Conservation (phyloP, 2,797 vertebrate genomes). For the Paratrypauchen microcephalus region DNA sequence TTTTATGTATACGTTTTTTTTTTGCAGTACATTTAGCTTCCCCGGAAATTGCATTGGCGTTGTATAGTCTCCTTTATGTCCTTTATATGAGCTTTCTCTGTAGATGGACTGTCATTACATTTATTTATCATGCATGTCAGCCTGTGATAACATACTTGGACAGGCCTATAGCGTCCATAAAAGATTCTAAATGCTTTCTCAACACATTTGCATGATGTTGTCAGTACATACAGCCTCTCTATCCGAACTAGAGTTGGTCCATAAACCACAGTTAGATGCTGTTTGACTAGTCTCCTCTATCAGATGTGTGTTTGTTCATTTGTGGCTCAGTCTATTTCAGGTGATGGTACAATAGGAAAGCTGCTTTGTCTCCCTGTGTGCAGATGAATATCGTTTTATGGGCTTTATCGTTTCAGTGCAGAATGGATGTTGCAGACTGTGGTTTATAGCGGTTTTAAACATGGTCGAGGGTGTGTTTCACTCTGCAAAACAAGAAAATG, state of each 20-base stretch:
- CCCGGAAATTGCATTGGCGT: constrained; percentile 35
- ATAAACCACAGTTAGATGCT: constrained; percentile 21
- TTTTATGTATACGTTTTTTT: constrained; percentile 39
- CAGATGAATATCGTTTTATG: constrained; percentile 45
- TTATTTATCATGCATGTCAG: constrained; percentile 7
- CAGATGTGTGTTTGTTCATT: constrained; percentile 54
- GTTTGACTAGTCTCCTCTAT: constrained; percentile 37
- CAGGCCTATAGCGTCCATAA: constrained; percentile 23
- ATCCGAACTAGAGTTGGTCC: constrained; percentile 20
- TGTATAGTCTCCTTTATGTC: constrained; percentile 31
- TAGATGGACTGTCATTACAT: constrained; percentile 13
- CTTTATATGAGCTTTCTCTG: constrained; percentile 9
- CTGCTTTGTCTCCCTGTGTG: constrained; percentile 42
- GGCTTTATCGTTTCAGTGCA: constrained; percentile 41
- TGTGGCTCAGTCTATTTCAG: constrained; percentile 56
- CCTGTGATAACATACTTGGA: constrained; percentile 15
- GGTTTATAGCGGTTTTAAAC: constrained; percentile 39
- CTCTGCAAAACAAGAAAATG: background rate
- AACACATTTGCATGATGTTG: constrained; percentile 7
- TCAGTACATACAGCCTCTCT: background rate
- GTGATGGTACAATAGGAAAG: constrained; percentile 51
- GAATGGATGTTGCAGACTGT: constrained; percentile 47
- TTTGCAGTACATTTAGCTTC: constrained; percentile 36
- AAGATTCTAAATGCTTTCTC: constrained; percentile 15
- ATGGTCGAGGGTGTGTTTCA: constrained; percentile 14